phyloP scores from a whole-genome alignment of 2,797 vertebrate species.

The Podargus strigoides region DNA sequence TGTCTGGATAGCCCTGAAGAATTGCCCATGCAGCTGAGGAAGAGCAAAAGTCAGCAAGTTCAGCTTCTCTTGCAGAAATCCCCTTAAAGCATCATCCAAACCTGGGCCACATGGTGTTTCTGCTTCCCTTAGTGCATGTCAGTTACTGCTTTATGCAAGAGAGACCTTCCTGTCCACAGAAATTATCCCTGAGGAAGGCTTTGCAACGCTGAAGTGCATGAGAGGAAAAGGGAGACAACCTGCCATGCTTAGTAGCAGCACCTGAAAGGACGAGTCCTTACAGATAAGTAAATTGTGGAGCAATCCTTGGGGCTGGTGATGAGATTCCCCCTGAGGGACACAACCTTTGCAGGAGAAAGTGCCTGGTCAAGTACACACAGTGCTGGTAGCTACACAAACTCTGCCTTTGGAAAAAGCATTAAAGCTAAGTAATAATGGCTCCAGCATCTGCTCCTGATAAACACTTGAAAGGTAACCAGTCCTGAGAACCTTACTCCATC shows the following conservation, averaged over 20 bases:
- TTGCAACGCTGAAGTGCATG: not conserved
- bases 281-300: not conserved
- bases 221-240: not conserved
- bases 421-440: not conserved
- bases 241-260: not conserved
- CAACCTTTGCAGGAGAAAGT: not conserved
- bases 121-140: not conserved
- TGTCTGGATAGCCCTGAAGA: not conserved
- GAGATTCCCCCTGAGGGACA: not conserved
- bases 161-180: not conserved
- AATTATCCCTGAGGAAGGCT: not conserved
- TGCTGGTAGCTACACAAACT: not conserved
- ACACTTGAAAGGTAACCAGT: not conserved
- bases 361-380: not conserved
- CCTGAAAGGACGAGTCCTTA: not conserved
- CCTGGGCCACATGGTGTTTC: not conserved
- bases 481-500: not conserved
- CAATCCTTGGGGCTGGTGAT: not conserved
- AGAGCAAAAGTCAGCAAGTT: not conserved
- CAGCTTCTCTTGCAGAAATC: not conserved
- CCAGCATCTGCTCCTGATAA: not conserved
- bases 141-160: not conserved
- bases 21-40: not conserved
- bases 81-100: not conserved
- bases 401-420: not conserved